Evolutionary conservation across 2,797 vertebrate species (phyloP).

Genomic region (Potorous gilbertii): DNA sequence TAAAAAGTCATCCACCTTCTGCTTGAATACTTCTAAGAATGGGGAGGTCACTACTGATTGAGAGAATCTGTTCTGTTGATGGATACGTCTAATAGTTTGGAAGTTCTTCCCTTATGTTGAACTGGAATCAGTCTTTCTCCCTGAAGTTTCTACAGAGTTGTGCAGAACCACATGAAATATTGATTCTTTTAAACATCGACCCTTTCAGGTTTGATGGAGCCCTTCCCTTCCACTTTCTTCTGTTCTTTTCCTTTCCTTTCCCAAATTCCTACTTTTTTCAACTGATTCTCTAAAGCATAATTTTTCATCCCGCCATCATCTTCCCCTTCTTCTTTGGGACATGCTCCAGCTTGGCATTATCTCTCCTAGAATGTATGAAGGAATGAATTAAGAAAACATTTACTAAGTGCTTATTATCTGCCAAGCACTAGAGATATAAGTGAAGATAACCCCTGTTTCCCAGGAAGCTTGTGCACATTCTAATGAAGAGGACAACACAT

Average conservation of each 20-base stretch:
- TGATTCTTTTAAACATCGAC: not conserved
- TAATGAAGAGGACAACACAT: not conserved
- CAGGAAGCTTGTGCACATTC: not conserved
- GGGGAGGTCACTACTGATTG: not conserved
- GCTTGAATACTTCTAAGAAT: not conserved
- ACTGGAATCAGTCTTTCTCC: not conserved
- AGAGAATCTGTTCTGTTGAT: not conserved
- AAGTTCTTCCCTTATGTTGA: not conserved
- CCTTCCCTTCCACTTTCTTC: not conserved
- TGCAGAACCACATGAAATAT: not conserved
- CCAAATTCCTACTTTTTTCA: not conserved
- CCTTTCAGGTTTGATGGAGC: not conserved
- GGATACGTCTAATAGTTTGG: not conserved
- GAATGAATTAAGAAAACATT: not conserved
- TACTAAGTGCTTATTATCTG: not conserved
- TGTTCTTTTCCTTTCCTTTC: not conserved
- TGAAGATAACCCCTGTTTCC: not conserved
- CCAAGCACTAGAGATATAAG: not conserved
- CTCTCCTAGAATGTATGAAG: not conserved
- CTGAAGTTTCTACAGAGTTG: not conserved
- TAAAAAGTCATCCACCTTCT: not conserved
- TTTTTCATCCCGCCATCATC: not conserved
- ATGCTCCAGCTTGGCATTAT: not conserved
- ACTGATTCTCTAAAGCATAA: not conserved
- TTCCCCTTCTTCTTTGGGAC: not conserved